Evolutionary conservation across 2,888 invertebrate genomes (phyloP).

Genomic region (Trichacis sp.): DNA sequence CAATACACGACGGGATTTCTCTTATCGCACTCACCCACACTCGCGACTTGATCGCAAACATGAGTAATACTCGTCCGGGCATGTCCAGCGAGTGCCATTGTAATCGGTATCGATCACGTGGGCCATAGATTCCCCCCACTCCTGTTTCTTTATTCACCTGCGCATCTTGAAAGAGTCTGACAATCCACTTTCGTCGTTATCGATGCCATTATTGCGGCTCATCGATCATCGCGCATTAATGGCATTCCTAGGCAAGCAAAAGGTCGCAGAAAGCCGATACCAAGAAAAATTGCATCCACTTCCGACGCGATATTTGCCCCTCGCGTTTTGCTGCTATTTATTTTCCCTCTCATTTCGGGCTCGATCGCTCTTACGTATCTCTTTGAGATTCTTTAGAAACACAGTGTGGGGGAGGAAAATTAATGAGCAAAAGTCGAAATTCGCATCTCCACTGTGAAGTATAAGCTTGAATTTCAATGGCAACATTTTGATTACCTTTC

Average conservation of each 20-base stretch:
- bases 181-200: constrained; percentile 28
- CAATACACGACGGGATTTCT: constrained; percentile 28
- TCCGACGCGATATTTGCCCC: constrained; percentile 39
- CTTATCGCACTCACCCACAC: constrained; percentile 18
- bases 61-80: constrained; percentile 34
- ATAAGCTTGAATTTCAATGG: no score
- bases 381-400: no score
- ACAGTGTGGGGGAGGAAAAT: no score
- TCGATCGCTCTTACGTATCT: no score
- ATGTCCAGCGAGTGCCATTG: constrained; percentile 19
- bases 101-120: constrained; percentile 33
- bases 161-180: constrained; percentile 15
- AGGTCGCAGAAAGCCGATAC: constrained; percentile 40
- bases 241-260: constrained; percentile 26
- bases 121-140: constrained; percentile 14
- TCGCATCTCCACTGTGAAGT: no score
- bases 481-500: no score
- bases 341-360: constrained; percentile 27
- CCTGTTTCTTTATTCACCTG: not conserved
- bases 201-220: constrained; percentile 52
- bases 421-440: no score
- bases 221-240: constrained; percentile 59
- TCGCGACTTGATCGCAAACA: constrained; percentile 14
- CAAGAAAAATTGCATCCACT: constrained; percentile 58
- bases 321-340: constrained; percentile 26